Conservation (phyloP, 2,888 invertebrate genomes). For the Portevinia maculata region DNA sequence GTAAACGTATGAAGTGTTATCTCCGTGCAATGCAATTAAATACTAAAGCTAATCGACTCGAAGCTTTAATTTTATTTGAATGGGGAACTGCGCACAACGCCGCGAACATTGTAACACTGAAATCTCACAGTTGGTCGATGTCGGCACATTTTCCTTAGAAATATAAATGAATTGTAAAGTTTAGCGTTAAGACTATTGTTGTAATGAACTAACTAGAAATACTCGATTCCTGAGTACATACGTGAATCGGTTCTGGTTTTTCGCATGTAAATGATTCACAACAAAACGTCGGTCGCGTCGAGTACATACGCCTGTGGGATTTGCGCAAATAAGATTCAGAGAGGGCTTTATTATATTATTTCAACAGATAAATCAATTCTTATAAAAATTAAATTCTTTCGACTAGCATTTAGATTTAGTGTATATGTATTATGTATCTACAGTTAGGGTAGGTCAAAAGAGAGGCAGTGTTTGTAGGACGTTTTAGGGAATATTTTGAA, state of each 20-base stretch:
- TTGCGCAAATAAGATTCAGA: neutral
- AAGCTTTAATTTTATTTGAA: constrained; percentile 14
- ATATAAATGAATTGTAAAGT: constrained; percentile 3
- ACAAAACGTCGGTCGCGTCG: neutral
- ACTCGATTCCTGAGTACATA: neutral
- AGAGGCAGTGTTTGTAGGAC: too few species aligned
- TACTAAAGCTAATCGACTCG: neutral
- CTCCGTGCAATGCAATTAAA: neutral
- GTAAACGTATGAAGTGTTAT: neutral
- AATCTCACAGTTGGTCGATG: neutral
- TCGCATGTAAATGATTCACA: constrained; percentile 12
- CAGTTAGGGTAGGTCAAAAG: too few species aligned
- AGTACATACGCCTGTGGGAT: neutral
- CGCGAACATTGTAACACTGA: neutral
- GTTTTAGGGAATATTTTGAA: too few species aligned
- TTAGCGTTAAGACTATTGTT: neutral
- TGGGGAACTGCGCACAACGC: neutral
- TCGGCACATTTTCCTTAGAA: constrained; percentile 2
- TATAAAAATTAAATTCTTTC: too few species aligned
- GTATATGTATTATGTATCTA: too few species aligned
- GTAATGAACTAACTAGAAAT: constrained; percentile 7
- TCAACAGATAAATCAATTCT: too few species aligned
- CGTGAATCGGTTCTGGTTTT: neutral
- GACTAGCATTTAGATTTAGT: too few species aligned
- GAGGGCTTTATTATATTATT: neutral